Evolutionary conservation across 1,140 invertebrate species (phyloP).

Genomic region (Drosophila neocordata): DNA sequence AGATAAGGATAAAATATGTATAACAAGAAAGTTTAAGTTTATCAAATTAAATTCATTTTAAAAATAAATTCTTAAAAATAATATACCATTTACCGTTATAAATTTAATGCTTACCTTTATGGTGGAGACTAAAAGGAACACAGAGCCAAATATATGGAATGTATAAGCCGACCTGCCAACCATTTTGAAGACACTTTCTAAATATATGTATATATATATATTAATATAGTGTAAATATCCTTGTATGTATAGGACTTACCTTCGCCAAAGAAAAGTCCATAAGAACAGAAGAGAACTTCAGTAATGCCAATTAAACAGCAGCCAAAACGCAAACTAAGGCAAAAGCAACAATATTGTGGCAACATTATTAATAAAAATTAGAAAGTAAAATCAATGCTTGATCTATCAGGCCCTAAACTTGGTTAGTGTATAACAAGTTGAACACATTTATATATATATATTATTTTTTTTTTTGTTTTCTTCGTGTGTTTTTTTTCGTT

Average conservation of each 20-base stretch:
- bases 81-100: no score
- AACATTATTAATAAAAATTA: background rate
- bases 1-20: no score
- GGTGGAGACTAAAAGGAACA: constrained; percentile 33
- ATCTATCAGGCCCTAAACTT: constrained; percentile 17
- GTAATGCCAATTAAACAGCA: constrained; percentile 12
- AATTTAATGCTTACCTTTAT: constrained; percentile 13
- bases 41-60: no score
- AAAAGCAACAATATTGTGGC: constrained; percentile 18
- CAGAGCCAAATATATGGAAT: constrained; percentile 40
- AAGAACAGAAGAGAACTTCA: background rate
- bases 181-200: background rate
- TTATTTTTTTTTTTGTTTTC: background rate
- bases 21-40: no score
- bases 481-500: background rate
- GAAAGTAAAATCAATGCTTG: constrained; percentile 36
- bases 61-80: constrained; percentile 2
- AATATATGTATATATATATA: no score
- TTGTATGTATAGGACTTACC: no score
- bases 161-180: constrained; percentile 31
- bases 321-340: constrained; percentile 24
- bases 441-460: background rate
- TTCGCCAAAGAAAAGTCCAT: background rate
- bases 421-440: constrained; percentile 10
- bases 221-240: no score